Base-by-base conservation (phyloP, 1,140 invertebrate genomes). In the Bombyx mandarina region DNA sequence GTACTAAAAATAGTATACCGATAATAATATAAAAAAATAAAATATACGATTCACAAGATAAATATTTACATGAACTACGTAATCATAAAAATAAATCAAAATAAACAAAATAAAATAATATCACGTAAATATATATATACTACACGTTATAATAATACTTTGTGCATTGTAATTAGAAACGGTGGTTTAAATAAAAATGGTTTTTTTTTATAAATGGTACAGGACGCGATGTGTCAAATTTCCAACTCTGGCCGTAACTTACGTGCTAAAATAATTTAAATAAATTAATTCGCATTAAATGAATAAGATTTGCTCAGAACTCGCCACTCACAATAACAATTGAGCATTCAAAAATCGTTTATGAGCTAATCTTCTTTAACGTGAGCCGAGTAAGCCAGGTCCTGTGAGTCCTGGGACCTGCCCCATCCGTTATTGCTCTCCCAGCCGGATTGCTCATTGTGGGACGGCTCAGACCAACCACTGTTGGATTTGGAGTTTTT, bases 401-500 rank as follows among this genome's bases (percentile, higher is more conserved):
- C 86, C 57, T 91, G 90, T 43, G 89, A 88, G 43, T 89, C 88
- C 43, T 88, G 81, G 35, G 90, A 88, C 45, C 91, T 78, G 47
- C 89, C 90, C 85, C 91, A 92, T 3, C 82, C 88, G 18, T 81
- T 86, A 46, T 84, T 78, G 73, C 81, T 87, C 48, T 88, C 84
- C 71, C 86, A 89, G 43, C 88, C 82, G n/a, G 92, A 90, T 18
- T 91, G 90, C 53, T 91, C 89, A 43, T 92, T 83, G 72, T 88
- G 89, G 67, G 91, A 86, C 8, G 91, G 91, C 75, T 93, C 92
- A 48, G 91, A 88, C 57, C 92, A 92, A 6, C 93, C 91, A 69
- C 92, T 91, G 73, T 93, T 93, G 77, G 93, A 94, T 71, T 94
- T 94, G 53, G 89, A 89, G 47, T 91, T 93, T 71, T 94, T 94